phyloP scores from a whole-genome alignment of 2,113 vertebrate genomes.

The Lophius piscatorius region DNA sequence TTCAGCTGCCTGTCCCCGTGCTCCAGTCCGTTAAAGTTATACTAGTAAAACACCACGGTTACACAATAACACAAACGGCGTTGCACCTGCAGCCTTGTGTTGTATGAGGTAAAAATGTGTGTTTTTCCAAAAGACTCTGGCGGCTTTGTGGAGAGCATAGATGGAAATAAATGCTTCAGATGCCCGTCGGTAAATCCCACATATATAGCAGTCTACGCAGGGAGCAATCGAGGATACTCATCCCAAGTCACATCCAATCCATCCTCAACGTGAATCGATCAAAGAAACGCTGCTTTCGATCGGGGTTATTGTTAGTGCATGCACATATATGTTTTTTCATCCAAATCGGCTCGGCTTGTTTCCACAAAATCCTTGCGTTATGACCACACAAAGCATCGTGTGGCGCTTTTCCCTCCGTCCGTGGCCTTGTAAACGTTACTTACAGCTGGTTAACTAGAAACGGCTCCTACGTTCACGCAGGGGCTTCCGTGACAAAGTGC shows the following conservation, averaged over 20 bases:
- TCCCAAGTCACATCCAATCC: conserved; percentile 62
- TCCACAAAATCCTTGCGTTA: conserved; percentile 28
- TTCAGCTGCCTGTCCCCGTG: conserved; percentile 86
- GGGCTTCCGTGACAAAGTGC: conserved; percentile 24
- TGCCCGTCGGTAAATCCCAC: conserved; percentile 46
- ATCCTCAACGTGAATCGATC: conserved; percentile 30
- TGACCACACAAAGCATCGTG: conserved; percentile 50
- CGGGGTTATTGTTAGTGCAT: background rate
- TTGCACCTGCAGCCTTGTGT: conserved; percentile 1
- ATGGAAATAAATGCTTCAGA: conserved; percentile 15
- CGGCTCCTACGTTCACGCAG: conserved; percentile 39
- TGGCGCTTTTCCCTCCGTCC: conserved; percentile 37
- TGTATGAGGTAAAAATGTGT: conserved; percentile 7
- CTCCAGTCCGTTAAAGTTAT: conserved; percentile 52
- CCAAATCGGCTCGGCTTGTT: conserved; percentile 29
- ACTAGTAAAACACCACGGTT: conserved; percentile 45
- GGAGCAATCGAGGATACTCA: conserved; percentile 39
- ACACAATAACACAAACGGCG: conserved; percentile 16
- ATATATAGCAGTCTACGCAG: conserved; percentile 31
- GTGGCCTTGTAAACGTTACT: conserved; percentile 16
- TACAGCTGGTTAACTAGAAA: conserved; percentile 27
- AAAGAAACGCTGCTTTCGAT: background rate
- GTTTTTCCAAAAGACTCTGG: conserved; percentile 58
- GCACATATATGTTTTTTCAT: conserved; percentile 12
- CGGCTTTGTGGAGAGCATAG: conserved; percentile 59